A percentile compares a stretch with the other conserved stretches of the same genome.
Conservation (phyloP, 1,140 invertebrate species). For the Pogonognathellus flavescens region DNA sequence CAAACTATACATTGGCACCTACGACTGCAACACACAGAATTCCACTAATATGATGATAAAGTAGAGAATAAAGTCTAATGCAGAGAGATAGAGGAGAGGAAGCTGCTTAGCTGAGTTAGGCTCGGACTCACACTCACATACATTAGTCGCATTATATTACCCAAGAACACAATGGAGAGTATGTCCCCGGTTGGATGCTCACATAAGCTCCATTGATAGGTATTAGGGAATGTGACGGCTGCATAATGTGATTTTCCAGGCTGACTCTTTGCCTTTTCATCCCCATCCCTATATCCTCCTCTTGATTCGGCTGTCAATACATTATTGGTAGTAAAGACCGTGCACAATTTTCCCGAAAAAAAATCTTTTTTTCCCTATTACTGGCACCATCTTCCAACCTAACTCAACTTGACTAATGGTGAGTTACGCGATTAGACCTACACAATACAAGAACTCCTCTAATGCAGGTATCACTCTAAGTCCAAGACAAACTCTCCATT, state of each 20-base stretch:
- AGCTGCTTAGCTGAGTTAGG: not conserved
- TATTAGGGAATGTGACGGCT: slow-evolving; percentile 55
- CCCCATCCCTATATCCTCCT: slow-evolving; percentile 12
- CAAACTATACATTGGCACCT: too few species aligned
- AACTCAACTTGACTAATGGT: slow-evolving; percentile 39
- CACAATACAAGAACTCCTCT: slow-evolving; percentile 27
- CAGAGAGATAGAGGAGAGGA: slow-evolving; percentile 26
- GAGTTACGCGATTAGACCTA: slow-evolving; percentile 39
- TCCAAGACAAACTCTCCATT: too few species aligned
- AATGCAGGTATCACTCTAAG: not conserved
- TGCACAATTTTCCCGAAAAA: slow-evolving; percentile 51
- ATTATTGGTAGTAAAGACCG: slow-evolving; percentile 61
- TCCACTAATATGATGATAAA: too few species aligned
- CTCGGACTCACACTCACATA: slow-evolving; percentile 51
- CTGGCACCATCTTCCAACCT: slow-evolving; percentile 13
- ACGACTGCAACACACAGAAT: too few species aligned
- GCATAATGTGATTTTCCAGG: slow-evolving; percentile 60
- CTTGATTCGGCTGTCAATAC: slow-evolving; percentile 61
- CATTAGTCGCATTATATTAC: slow-evolving; percentile 53
- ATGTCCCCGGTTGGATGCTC: slow-evolving; percentile 13
- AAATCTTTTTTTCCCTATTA: slow-evolving; percentile 37
- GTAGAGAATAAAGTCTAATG: too few species aligned
- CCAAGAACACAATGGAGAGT: not conserved
- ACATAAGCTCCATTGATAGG: slow-evolving; percentile 53
- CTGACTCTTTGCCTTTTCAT: slow-evolving; percentile 27